Evolutionary conservation across 2,888 invertebrate genomes (phyloP), one percentile per base, ranked within the genome.

Genomic region (Cylindroiulus punctatus): DNA sequence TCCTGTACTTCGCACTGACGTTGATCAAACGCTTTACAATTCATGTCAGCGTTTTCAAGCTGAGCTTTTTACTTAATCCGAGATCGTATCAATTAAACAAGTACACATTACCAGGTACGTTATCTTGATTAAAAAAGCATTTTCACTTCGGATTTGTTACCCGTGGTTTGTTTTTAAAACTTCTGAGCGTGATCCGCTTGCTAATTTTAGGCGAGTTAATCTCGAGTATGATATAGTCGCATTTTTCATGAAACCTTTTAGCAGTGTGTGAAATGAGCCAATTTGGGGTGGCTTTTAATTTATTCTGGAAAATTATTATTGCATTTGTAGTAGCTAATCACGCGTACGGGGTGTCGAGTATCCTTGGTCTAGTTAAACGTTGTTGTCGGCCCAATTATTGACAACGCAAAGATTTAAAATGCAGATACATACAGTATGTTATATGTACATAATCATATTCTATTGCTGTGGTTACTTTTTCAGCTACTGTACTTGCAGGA

Each of bases 61-160:
- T 0, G 22, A 57, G 19, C 7, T 57, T 57, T 57, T 57, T 22
- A 57, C 57, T 57, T 22, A 57, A 22, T 57, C 22, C 22, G 22
- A 57, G 57, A 57, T 57, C 57, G 57, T 57, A 57, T 57, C 57
- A 22, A 57, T 22, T 57, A 57, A 57, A 57, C 57, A 22, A 22
- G 22, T 22, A 57, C 57, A 57, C 44, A 44, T 44, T 44, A 44
- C 44, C 8, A 44, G 44, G 44, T 12, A 8, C 44, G 44, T 57
- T 57, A 57, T 57, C 22, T n/a, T 22, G 22, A 57, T 57, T 57
- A 57, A 22, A 52, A 57, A 7, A 22, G 22, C n/a, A 57, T 57
- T 22, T 57, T 44, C 44, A 44, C 22, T n/a, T 57, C n/a, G 17
- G 52, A 52, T 52, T 52, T 22, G 57, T 22, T 22, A 22, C 57